Percentiles rank a stretch among this genome's conserved stretches.
Conservation (phyloP, 1,140 invertebrate species). For the Leucophenga varia region DNA sequence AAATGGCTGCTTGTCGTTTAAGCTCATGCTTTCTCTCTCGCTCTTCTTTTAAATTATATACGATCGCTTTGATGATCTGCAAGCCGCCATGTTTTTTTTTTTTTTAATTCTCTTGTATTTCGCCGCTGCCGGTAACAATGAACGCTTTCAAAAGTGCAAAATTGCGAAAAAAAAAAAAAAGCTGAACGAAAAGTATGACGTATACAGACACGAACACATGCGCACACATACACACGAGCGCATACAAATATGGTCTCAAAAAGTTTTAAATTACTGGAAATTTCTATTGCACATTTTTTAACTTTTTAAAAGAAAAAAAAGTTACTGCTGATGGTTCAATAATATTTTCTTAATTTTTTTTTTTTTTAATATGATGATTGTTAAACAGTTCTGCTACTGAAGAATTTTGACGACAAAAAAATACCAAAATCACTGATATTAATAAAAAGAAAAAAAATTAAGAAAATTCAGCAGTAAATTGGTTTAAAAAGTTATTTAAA, state of each 20-base stretch:
- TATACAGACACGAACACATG: conserved; percentile 24
- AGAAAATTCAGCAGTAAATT: conserved; percentile 30
- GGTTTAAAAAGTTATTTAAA: conserved; percentile 1
- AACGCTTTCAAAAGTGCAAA: neutral
- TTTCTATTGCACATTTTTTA: conserved; percentile 29
- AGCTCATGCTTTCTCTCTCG: conserved; percentile 15
- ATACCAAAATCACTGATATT: conserved; percentile 55
- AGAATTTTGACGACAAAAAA: conserved; percentile 48
- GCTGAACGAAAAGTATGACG: neutral
- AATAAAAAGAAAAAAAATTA: too few species aligned
- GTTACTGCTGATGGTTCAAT: conserved; percentile 5
- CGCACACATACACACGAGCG: conserved; percentile 17
- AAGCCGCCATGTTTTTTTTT: conserved; percentile 32
- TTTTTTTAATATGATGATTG: conserved; percentile 39
- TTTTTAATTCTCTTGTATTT: conserved; percentile 17
- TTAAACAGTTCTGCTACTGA: conserved; percentile 57
- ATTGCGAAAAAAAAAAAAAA: neutral
- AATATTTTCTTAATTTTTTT: conserved; percentile 6
- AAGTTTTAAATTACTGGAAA: conserved; percentile 38
- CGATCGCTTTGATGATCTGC: conserved; percentile 22
- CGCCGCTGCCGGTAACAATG: conserved; percentile 31
- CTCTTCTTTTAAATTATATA: conserved; percentile 15
- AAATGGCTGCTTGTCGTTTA: conserved; percentile 1
- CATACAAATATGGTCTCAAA: conserved; percentile 13
- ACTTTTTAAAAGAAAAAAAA: conserved; percentile 2